phyloP scores from a whole-genome alignment of 2,113 vertebrate species.

The Gymnobelideus leadbeateri region DNA sequence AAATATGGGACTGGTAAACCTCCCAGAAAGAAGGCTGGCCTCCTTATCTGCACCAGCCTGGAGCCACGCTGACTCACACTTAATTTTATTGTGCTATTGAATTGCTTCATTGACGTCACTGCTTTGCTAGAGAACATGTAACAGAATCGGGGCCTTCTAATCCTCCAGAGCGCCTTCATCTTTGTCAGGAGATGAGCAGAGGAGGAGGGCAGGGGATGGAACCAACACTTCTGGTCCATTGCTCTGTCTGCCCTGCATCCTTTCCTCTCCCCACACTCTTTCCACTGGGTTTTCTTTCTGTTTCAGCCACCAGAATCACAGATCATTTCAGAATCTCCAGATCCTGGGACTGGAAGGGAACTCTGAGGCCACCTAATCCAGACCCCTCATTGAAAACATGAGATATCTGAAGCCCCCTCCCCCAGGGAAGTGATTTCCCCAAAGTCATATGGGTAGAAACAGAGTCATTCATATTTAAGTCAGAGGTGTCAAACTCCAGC shows the following conservation, averaged over 20 bases:
- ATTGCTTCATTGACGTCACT: conserved; percentile 69
- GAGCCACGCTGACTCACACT: conserved; percentile 59
- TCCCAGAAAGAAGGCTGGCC: conserved; percentile 50
- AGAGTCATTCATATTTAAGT: neutral
- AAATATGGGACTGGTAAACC: neutral
- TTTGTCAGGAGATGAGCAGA: accelerated
- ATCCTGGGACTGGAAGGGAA: neutral
- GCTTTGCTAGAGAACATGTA: conserved; percentile 28
- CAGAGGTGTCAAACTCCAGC: neutral
- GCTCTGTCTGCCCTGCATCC: neutral
- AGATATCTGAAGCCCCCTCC: neutral
- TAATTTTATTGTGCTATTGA: conserved; percentile 69
- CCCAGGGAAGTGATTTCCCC: neutral
- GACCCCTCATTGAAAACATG: neutral
- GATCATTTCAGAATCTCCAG: neutral
- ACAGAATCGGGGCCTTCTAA: conserved; percentile 26
- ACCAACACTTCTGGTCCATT: neutral
- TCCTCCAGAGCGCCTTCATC: neutral
- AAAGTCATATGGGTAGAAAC: neutral
- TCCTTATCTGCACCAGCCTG: neutral
- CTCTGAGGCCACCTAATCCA: neutral
- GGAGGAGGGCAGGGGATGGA: neutral
- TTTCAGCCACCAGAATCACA: neutral
- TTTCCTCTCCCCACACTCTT: conserved; percentile 21
- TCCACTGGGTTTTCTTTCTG: neutral